Percentiles rank a stretch among this genome's conserved stretches.
Evolutionary conservation across 2,797 vertebrate species (phyloP).

Genomic region (Sylvilagus floridanus): DNA sequence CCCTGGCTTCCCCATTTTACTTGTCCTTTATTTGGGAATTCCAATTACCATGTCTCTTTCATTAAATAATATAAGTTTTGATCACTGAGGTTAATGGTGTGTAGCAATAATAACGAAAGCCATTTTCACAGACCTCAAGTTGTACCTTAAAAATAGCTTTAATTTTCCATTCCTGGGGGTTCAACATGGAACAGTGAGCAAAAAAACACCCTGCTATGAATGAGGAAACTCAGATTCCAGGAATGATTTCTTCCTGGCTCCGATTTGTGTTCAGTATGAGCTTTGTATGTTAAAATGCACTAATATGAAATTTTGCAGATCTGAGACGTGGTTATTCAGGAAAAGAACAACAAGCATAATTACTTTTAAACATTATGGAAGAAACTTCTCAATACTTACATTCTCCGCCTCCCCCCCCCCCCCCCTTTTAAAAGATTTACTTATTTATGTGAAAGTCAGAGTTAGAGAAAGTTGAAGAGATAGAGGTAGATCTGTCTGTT

Average conservation of each 20-base stretch:
- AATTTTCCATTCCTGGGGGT: conserved; percentile 41
- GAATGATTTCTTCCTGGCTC: not conserved
- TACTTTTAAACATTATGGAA: conserved; percentile 44
- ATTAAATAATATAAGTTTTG: conserved; percentile 60
- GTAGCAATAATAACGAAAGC: conserved; percentile 56
- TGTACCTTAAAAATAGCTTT: conserved; percentile 67
- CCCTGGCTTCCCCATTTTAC: conserved; percentile 45
- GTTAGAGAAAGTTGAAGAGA: too few species aligned
- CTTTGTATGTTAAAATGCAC: not conserved
- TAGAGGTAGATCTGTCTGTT: too few species aligned
- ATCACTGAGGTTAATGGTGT: conserved; percentile 65
- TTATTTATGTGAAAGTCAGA: too few species aligned
- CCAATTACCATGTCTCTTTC: conserved; percentile 42
- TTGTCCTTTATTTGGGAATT: conserved; percentile 57
- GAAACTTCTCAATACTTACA: not conserved
- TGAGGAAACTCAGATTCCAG: conserved; percentile 5
- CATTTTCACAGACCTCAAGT: conserved; percentile 59
- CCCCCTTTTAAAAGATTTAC: too few species aligned
- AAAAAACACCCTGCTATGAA: not conserved
- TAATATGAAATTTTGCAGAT: not conserved
- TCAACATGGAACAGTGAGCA: not conserved
- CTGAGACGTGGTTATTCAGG: not conserved
- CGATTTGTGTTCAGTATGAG: conserved; percentile 31
- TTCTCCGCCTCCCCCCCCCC: too few species aligned
- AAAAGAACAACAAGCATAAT: not conserved